Conservation (phyloP, 2,797 vertebrate species). For the Peromyscus attwateri region DNA sequence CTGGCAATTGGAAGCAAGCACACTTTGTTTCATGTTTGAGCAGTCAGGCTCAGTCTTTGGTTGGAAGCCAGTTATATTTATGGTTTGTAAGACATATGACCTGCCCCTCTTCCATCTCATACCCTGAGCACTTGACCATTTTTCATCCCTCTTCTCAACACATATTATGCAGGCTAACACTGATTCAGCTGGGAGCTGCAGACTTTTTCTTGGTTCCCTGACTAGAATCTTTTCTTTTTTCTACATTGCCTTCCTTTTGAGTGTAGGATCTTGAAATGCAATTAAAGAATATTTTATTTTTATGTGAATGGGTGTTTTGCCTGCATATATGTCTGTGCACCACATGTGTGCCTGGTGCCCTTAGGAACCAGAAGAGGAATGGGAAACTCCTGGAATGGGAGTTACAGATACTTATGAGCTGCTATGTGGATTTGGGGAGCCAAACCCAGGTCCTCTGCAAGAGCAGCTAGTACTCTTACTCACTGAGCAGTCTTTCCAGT, state of each 20-base stretch:
- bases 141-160: background rate
- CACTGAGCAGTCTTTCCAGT: background rate
- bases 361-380: background rate
- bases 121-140: background rate
- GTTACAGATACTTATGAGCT: background rate
- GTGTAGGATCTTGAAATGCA: conserved; percentile 3
- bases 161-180: background rate
- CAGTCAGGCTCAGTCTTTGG: conserved; percentile 19
- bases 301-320: background rate
- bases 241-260: background rate
- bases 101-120: background rate
- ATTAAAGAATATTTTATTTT: background rate
- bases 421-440: background rate
- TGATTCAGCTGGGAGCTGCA: background rate
- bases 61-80: conserved; percentile 61
- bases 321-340: background rate
- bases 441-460: background rate
- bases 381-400: background rate
- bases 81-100: background rate
- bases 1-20: conserved; percentile 57
- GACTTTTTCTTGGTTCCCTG: background rate
- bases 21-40: background rate
- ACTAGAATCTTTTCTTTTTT: background rate
- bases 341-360: background rate
- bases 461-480: background rate